Evolutionary conservation across 2,888 invertebrate species (phyloP), one percentile per base, ranked within the genome.

Genomic region (Euplexia lucipara): DNA sequence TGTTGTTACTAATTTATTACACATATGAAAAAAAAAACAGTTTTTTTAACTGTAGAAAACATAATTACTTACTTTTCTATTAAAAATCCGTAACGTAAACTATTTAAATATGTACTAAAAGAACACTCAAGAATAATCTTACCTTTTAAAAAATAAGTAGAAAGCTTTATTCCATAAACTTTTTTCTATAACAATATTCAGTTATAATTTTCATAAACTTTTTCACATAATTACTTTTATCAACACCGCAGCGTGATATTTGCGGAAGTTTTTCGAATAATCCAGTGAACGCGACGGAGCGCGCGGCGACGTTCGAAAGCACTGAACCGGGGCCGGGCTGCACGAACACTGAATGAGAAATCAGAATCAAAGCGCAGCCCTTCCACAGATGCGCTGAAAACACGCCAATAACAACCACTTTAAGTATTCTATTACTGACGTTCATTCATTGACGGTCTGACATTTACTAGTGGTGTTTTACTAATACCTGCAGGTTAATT

Each of bases 321-420:
- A 76, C 78, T 81, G 88, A 77, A 69, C 83, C 69, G 79, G 75
- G 65, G 83, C 78, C 82, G 64, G 85, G 77, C 86, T 82, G 81
- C 83, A 78, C 85, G 83, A 87, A 83, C 82, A 91, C 91, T 91
- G 90, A 87, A 84, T 83, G 82, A 67, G 77, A 82, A 84, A 81
- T 78, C 79, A 68, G 80, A 83, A 74, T 78, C 81, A 85, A 83
- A 86, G 81, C 85, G 80, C 79, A 82, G 81, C 81, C 86, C 87
- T 86, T 86, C 83, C 83, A 82, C 73, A 79, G 78, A 78, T 81
- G 83, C 79, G 81, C 74, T 76, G 64, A 72, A 68, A 79, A 69
- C 68, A 62, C 57, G 59, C 62, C 56, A 71, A 59, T 45, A 70
- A 70, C 64, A 77, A 66, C 71, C 54, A 47, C 57, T 66, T 57